Evolutionary conservation across 2,113 vertebrate genomes (phyloP), one percentile per base, ranked within the genome.

Genomic region (Microcebus jonahi): DNA sequence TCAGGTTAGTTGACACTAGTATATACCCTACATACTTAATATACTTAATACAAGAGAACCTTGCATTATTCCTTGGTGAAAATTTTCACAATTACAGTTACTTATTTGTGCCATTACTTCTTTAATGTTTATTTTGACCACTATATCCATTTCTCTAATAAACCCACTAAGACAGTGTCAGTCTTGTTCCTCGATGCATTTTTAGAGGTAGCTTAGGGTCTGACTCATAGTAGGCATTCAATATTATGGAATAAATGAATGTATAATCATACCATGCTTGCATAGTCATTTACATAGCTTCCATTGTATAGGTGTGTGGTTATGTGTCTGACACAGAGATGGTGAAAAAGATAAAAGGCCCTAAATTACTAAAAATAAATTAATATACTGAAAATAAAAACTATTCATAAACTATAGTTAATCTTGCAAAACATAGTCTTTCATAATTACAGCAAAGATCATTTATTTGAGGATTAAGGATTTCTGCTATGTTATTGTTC

Each of bases 291-390:
- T 77, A 45, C 8, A 20, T 42, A 50, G 9, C 50, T 84, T 92
- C 65, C 29, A 86, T 1, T 80, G 3, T 42, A 5, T 83, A 50
- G 25, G 45, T 79, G 18, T 70, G 34, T 18, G 4, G 81, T 4
- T 85, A 15, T 25, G 34, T 76, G 6, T 80, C 17, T 73, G 12
- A 92, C 11, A 45, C 0, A 12, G 13, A 39, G 1, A n/a, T 39
- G 45, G 29, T 63, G 9, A 75, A 36, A 83, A 75, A 39, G 0
- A 15, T 67, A 39, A 61, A 70, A 59, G 7, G 14, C 25, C 27
- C 15, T 91, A 87, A 48, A 42, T 96, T 57, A 75, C n/a, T 93
- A 91, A 68, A 14, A 94, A 34, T 81, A 92, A 90, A 39, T 76
- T 53, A 88, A 18, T 27, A 73, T 4, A 29, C 23, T 36, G 31